Evolutionary conservation across 2,888 invertebrate genomes (phyloP).

Genomic region (Myopa testacea): DNA sequence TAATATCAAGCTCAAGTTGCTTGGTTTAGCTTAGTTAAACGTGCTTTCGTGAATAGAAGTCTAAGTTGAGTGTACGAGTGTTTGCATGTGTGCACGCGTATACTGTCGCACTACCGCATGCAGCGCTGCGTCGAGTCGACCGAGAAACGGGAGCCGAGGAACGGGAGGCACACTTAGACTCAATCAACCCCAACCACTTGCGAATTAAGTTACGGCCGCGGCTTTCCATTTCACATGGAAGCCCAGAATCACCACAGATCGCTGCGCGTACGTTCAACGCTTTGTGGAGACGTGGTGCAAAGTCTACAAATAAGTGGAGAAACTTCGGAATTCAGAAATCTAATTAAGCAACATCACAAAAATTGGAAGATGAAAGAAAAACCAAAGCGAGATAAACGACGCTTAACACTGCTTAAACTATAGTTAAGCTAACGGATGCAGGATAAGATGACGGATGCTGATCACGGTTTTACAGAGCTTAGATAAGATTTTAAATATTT

Average conservation of each 20-base stretch:
- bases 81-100: background rate
- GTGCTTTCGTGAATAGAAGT: too few species aligned
- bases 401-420: too few species aligned
- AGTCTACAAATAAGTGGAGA: background rate
- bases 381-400: background rate
- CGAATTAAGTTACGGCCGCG: slow-evolving; percentile 40
- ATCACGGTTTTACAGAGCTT: too few species aligned
- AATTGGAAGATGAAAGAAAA: background rate
- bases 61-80: background rate
- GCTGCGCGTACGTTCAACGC: background rate
- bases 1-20: slow-evolving; percentile 31
- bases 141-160: background rate
- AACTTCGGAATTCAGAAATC: background rate
- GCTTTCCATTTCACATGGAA: slow-evolving; percentile 25
- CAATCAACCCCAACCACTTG: slow-evolving; percentile 44
- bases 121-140: background rate
- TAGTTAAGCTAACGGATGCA: too few species aligned
- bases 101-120: background rate
- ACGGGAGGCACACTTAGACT: slow-evolving; percentile 37
- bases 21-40: background rate
- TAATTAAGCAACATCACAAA: background rate
- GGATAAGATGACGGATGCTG: too few species aligned
- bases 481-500: too few species aligned
- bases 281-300: background rate
- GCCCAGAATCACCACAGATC: background rate